These are phyloP conservation scores for Sipha maydis DNA, from an alignment of 2,888 invertebrate species.

Conservation along the genomic window DNA sequence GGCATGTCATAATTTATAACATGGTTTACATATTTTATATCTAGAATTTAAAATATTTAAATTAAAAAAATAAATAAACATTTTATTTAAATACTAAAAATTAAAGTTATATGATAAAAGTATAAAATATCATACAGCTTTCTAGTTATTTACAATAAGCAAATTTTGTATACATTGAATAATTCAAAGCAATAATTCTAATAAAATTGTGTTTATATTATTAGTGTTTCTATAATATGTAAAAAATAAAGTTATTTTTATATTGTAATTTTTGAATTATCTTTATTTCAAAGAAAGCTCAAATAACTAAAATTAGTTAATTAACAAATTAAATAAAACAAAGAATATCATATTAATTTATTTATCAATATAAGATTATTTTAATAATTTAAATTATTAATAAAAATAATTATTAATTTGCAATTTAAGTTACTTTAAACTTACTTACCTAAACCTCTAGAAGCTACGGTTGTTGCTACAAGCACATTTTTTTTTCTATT, in stretches of 20 bases:
- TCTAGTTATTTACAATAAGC: too few relatives aligned
- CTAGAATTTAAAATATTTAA: conserved; percentile 68
- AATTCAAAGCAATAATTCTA: too few relatives aligned
- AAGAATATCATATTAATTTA: too few relatives aligned
- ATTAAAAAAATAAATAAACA: background rate
- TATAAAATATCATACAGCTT: too few relatives aligned
- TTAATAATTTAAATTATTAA: too few relatives aligned
- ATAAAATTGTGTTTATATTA: too few relatives aligned
- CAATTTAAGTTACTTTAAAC: background rate
- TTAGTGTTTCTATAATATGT: too few relatives aligned
- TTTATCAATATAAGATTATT: background rate
- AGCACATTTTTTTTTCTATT: conserved; percentile 80
- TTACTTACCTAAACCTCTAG: conserved; percentile 81
- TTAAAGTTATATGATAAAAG: background rate
- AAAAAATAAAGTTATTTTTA: too few relatives aligned
- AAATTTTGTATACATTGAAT: too few relatives aligned
- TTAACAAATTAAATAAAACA: too few relatives aligned
- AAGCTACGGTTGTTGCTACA: conserved; percentile 95
- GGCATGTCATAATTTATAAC: conserved; percentile 95
- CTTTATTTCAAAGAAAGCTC: background rate
- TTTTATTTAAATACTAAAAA: background rate
- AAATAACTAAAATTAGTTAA: background rate
- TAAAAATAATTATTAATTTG: background rate
- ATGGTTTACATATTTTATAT: conserved; percentile 86
- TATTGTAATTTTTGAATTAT: too few relatives aligned